Conservation (phyloP, 2,113 vertebrate genomes). For the Stomatorhinus ivindoensis region DNA sequence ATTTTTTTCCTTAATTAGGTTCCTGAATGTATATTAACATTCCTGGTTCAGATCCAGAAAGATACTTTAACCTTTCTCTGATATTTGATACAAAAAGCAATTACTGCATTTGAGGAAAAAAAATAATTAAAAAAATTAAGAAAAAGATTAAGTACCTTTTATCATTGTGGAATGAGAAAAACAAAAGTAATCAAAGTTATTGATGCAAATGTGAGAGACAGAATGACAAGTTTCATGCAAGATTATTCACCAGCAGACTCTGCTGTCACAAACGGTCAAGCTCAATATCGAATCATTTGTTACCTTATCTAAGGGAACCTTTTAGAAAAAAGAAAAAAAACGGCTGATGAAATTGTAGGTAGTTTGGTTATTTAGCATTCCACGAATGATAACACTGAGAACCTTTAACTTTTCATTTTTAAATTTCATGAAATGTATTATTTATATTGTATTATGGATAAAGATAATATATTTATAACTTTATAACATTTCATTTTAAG, state of each 20-base stretch:
- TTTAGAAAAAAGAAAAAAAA: not conserved
- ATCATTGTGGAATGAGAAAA: not conserved
- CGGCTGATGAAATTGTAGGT: not conserved
- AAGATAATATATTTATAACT: not conserved
- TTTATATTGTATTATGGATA: not conserved
- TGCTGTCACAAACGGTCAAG: not conserved
- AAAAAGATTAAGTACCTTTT: not conserved
- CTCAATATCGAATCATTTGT: not conserved
- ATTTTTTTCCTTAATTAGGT: not conserved
- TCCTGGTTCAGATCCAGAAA: not conserved
- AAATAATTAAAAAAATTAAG: not conserved
- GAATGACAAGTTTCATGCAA: not conserved
- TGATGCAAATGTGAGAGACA: not conserved
- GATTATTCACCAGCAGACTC: not conserved
- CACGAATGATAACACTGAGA: not conserved
- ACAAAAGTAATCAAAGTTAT: not conserved
- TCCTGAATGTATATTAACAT: not conserved
- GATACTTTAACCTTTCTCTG: not conserved
- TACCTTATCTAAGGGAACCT: not conserved
- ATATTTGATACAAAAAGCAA: not conserved
- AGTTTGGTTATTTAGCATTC: not conserved
- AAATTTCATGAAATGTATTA: not conserved
- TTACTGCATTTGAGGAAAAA: not conserved
- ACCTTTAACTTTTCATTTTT: slow-evolving; percentile 1
- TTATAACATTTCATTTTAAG: not conserved